Evolutionary conservation across 2,113 vertebrate species (phyloP).

Genomic region (Oreocharis arfaki): DNA sequence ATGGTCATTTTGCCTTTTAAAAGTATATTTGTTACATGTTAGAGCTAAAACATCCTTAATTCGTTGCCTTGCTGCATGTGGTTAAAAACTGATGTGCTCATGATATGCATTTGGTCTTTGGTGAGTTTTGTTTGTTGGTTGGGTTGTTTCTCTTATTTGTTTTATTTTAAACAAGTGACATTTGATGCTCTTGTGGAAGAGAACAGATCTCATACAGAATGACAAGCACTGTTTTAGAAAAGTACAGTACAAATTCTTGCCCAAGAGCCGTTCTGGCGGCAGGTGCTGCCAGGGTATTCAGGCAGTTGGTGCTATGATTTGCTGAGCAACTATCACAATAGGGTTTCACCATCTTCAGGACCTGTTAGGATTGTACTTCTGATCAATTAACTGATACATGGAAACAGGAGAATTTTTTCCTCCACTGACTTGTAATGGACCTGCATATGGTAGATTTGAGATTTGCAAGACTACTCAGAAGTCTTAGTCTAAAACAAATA

Average conservation of each 20-base stretch:
- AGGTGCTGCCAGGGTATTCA: not conserved
- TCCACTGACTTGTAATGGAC: not conserved
- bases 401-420: not conserved
- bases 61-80: not conserved
- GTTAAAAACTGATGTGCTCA: not conserved
- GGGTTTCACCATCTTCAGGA: not conserved
- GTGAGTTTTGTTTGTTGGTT: not conserved
- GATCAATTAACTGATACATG: not conserved
- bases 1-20: not conserved
- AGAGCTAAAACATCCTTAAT: not conserved
- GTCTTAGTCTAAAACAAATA: not conserved
- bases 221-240: not conserved
- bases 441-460: not conserved
- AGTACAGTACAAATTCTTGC: not conserved
- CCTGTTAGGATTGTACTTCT: not conserved
- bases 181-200: not conserved
- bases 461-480: not conserved
- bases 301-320: not conserved
- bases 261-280: not conserved
- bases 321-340: not conserved
- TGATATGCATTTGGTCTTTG: not conserved
- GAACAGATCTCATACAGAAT: not conserved
- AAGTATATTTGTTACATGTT: not conserved
- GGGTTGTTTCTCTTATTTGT: not conserved
- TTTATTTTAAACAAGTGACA: not conserved